These are phyloP conservation scores for Equus quagga DNA, from an alignment of 2,113 vertebrate species.

Conservation along the genomic window DNA sequence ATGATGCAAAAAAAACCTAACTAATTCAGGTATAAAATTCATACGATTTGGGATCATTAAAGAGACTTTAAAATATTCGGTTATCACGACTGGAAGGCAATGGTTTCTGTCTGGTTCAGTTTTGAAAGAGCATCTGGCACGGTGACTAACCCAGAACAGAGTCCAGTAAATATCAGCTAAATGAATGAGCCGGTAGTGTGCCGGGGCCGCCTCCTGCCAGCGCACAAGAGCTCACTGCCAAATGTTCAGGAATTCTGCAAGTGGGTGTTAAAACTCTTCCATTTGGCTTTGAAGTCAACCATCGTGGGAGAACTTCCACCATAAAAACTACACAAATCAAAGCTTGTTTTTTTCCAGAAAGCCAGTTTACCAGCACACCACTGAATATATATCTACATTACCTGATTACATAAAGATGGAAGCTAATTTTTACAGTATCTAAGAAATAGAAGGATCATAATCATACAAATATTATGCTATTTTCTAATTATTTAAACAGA, in stretches of 20 bases:
- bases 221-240: not conserved
- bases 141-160: not conserved
- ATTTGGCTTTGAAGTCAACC: not conserved
- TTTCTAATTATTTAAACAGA: not conserved
- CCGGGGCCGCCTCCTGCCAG: not conserved
- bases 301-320: not conserved
- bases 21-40: not conserved
- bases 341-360: not conserved
- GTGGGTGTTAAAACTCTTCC: not conserved
- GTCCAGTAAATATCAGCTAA: not conserved
- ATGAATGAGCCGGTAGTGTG: not conserved
- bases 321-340: not conserved
- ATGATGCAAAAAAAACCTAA: not conserved
- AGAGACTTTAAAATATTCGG: not conserved
- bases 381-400: not conserved
- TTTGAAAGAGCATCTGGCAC: not conserved
- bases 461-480: not conserved
- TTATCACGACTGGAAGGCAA: accelerated
- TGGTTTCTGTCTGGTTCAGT: not conserved
- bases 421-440: not conserved
- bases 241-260: not conserved
- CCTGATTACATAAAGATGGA: not conserved
- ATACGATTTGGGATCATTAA: not conserved
- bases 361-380: not conserved
- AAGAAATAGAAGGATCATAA: not conserved